Percentiles rank a stretch among this genome's conserved stretches.
phyloP scores from a whole-genome alignment of 2,888 invertebrate genomes.

The Microctonus aethiopoides region DNA sequence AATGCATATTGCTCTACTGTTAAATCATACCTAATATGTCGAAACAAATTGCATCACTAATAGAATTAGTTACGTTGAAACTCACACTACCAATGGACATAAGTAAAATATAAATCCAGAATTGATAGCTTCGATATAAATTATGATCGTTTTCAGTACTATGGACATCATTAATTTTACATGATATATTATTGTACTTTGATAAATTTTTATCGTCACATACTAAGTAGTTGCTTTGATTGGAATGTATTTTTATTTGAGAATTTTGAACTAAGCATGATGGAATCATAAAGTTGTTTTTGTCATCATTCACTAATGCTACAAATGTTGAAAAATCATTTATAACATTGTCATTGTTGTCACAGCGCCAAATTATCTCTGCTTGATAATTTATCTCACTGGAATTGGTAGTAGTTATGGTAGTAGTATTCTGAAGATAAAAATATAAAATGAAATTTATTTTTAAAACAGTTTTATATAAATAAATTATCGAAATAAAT shows the following conservation, averaged over 20 bases:
- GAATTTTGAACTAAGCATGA: background rate
- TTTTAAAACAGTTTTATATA: background rate
- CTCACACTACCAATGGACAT: constrained; percentile 82
- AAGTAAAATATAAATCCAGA: constrained; percentile 80
- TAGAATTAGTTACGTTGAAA: constrained; percentile 86
- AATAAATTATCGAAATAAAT: background rate
- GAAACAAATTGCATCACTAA: constrained; percentile 91
- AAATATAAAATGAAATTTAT: background rate
- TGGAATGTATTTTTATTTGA: background rate
- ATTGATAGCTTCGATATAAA: constrained; percentile 73
- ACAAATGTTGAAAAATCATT: background rate
- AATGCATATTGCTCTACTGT: constrained; percentile 1
- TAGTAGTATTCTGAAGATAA: background rate
- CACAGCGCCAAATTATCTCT: background rate
- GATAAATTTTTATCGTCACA: background rate
- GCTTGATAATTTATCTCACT: constrained; percentile 6
- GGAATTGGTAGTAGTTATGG: background rate
- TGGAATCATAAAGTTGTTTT: background rate
- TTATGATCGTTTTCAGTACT: constrained; percentile 45
- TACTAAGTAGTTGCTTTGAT: background rate
- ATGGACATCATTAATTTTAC: constrained; percentile 6
- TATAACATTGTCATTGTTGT: background rate
- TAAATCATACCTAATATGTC: constrained; percentile 77
- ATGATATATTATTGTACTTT: constrained; percentile 2
- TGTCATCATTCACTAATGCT: background rate